phyloP scores from a whole-genome alignment of 2,888 invertebrate genomes.

The Rhodophaea formosa region DNA sequence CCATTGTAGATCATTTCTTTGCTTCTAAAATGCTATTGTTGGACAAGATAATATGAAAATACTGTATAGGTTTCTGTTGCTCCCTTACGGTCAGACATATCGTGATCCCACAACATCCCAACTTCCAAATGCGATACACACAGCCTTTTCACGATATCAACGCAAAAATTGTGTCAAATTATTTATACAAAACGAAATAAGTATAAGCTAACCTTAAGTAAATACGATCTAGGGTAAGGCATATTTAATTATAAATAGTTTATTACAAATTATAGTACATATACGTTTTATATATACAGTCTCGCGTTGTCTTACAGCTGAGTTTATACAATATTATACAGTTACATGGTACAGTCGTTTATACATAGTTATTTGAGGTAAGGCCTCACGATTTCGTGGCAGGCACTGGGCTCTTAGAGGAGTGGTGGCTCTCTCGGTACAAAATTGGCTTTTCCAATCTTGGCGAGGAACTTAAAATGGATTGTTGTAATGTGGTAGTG shows the following conservation, averaged over 20 bases:
- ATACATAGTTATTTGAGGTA: conserved; percentile 34
- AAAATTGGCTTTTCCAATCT: conserved; percentile 63
- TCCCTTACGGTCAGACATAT: conserved; percentile 35
- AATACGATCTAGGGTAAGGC: conserved; percentile 64
- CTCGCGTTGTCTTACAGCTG: conserved; percentile 74
- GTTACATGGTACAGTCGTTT: conserved; percentile 47
- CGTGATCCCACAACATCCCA: background rate
- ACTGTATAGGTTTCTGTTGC: conserved; percentile 32
- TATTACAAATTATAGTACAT: conserved; percentile 67
- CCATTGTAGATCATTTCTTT: background rate
- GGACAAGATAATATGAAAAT: conserved; percentile 16
- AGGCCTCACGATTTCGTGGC: conserved; percentile 35
- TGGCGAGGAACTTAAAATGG: conserved; percentile 42
- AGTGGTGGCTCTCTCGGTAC: conserved; percentile 42
- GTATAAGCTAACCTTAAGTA: conserved; percentile 50
- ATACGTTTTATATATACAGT: conserved; percentile 69
- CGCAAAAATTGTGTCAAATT: conserved; percentile 47
- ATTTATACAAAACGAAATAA: conserved; percentile 58
- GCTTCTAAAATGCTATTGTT: background rate
- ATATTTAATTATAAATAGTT: conserved; percentile 74
- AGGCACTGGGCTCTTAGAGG: conserved; percentile 29
- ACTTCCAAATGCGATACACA: conserved; percentile 69
- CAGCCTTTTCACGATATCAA: conserved; percentile 63
- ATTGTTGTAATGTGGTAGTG: background rate
- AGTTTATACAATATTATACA: conserved; percentile 62